phyloP scores from a whole-genome alignment of 2,888 invertebrate species.

The Orchestes rusci region DNA sequence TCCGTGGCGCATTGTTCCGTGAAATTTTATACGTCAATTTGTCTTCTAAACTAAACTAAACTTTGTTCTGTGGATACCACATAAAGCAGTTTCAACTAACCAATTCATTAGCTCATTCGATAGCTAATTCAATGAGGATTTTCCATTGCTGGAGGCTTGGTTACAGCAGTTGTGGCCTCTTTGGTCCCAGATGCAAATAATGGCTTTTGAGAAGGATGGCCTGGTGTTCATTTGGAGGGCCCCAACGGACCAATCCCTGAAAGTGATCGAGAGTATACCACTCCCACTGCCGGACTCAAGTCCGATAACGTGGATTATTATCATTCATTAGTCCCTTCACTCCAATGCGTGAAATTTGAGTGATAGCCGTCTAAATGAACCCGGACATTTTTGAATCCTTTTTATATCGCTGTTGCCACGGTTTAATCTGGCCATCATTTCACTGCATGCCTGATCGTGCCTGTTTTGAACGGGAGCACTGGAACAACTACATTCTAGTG shows the following conservation, averaged over 20 bases:
- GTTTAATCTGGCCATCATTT: slow-evolving; percentile 87
- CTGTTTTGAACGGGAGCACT: slow-evolving; percentile 73
- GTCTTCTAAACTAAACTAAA: too few species aligned
- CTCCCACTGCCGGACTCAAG: slow-evolving; percentile 78
- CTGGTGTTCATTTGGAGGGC: slow-evolving; percentile 75
- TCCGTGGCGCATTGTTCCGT: too few species aligned
- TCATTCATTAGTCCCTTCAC: not conserved
- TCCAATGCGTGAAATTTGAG: slow-evolving; percentile 45
- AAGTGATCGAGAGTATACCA: slow-evolving; percentile 76
- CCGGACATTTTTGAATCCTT: slow-evolving; percentile 73
- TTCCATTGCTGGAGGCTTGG: slow-evolving; percentile 79
- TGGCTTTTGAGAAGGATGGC: slow-evolving; percentile 90
- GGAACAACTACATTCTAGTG: slow-evolving; percentile 71
- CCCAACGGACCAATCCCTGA: slow-evolving; percentile 75
- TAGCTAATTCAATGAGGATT: not conserved
- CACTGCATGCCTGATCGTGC: slow-evolving; percentile 90
- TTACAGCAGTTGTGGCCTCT: slow-evolving; percentile 85
- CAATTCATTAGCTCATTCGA: too few species aligned
- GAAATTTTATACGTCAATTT: too few species aligned
- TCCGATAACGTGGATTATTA: slow-evolving; percentile 68
- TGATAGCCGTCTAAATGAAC: slow-evolving; percentile 73
- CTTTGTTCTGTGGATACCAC: too few species aligned
- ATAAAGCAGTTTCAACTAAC: too few species aligned
- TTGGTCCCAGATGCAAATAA: slow-evolving; percentile 78
- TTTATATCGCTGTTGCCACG: slow-evolving; percentile 90